Base-by-base conservation (phyloP, 2,113 vertebrate species). In the Castor canadensis region DNA sequence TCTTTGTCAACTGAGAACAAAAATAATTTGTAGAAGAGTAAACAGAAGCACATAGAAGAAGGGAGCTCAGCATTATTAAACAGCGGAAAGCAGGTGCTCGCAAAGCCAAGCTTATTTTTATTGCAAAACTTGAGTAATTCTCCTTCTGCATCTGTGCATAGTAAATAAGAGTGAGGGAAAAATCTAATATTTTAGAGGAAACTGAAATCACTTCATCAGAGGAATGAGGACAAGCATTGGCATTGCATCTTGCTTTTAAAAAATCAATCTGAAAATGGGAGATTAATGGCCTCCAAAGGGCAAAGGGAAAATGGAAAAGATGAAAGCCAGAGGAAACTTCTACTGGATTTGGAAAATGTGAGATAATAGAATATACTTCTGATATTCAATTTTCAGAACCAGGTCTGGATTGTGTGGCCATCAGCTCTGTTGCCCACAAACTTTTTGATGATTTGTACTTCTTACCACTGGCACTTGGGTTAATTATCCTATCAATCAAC, bases 1-100 rank as follows among this genome's bases (percentile, higher is more conserved):
- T 99, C 99, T 99, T 99, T 99, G 99, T 99, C 99, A 99, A 99
- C 99, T 98, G 98, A 99, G 98, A 98, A 99, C 99, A 99, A 98
- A 99, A 99, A 99, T 99, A 99, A 99, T 99, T 99, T 98, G 98
- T 97, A 97, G 98, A 98, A 98, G 98, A 99, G 99, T 99, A 99
- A 99, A 99, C 98, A 99, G 98, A 99, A 98, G 98, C 96, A 97
- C 96, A 95, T 60, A 98, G 97, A 98, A 98, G 98, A 98, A 98
- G 97, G 98, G 98, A 98, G 98, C 97, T 98, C 93, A 81, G 98
- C 97, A 91, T 99, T 99, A 98, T 99, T 99, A 98, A 98, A 98
- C 84, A 96, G 98, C 47, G 81, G 98, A 98, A 99, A 98, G 99
- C 99, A 99, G 99, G 99, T 99, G 99, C 98, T 98, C 38, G 43